Base-by-base conservation (phyloP, 2,797 vertebrate genomes). In the Glossophaga mutica region DNA sequence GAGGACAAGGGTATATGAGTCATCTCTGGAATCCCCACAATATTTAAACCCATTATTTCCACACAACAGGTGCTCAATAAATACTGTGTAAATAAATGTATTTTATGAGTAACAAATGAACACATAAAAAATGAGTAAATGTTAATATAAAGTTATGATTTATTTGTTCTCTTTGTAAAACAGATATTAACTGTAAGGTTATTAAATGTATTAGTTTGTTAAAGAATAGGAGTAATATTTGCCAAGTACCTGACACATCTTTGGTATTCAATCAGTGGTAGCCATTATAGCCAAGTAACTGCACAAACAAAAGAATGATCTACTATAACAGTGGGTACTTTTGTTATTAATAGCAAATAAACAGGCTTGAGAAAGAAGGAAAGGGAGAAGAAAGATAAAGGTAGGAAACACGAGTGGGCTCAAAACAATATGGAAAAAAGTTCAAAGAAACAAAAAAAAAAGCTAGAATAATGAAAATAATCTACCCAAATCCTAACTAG, bases 381-480 rank as follows among this genome's bases (percentile, higher is more conserved):
- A 9, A 32, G 8, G 4, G 11, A 32, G 44, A n/a, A 39, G 22
- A 73, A 59, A 39, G 21, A 78, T 59, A 78, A 94, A 88, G 7
- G 24, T 57, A n/a, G n/a, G 7, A 46, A 67, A 79, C 29, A 55
- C 89, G 90, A 91, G 26, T 19, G 3, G 15, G 8, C 18, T 34
- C 15, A 78, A 87, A 96, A 74, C 50, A 78, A 52, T 7, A 5
- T 48, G 52, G 42, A 10, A 22, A 86, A 95, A 87, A 26, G 14
- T 76, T 62, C 29, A 44, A 95, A 88, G 59, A 65, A 94, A 96
- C 48, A 90, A 90, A 94, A 86, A 85, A 19, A 39, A 22, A 94
- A 87, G n/a, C 50, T 11, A 90, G 34, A 78, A 87, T 96, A 76
- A 94, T 46, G 70, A 82, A 26, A 68, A 78, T 70, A 82, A 96